phyloP scores from a whole-genome alignment of 2,113 vertebrate species.

The Chamaetylas fuelleborni region DNA sequence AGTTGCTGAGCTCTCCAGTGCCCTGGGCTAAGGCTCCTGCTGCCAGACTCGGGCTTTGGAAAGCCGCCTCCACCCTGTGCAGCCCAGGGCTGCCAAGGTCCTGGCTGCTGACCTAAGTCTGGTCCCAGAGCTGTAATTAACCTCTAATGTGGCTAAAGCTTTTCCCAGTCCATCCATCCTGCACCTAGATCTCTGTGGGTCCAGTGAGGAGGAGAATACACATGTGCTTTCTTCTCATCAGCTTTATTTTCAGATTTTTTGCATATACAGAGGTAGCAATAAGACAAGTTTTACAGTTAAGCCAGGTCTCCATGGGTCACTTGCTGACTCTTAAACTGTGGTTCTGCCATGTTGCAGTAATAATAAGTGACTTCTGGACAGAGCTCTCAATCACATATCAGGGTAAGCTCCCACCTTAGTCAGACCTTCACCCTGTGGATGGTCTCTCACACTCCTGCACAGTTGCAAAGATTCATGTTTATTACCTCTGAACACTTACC shows the following conservation, averaged over 20 bases:
- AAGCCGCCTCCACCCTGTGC: neutral
- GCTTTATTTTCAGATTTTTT: neutral
- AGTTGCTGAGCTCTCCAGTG: neutral
- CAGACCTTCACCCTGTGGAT: neutral
- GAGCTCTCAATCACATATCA: neutral
- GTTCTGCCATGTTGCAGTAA: neutral
- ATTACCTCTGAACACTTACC: neutral
- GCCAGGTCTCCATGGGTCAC: fast-evolving
- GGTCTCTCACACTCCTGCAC: neutral
- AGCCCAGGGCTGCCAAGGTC: neutral
- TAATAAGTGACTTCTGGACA: neutral
- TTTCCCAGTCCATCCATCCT: neutral
- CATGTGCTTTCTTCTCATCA: neutral
- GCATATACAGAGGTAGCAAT: neutral
- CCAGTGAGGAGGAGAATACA: neutral
- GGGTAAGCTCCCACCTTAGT: neutral
- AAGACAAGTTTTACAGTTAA: neutral
- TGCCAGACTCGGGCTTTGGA: neutral
- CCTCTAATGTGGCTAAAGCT: neutral
- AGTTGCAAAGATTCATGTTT: neutral
- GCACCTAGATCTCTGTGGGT: neutral
- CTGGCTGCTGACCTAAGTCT: neutral
- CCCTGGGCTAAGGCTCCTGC: neutral
- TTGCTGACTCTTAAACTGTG: neutral
- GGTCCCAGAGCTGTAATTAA: neutral